Evolutionary conservation across 1,140 invertebrate genomes (phyloP).

Genomic region (Wasmannia auropunctata): DNA sequence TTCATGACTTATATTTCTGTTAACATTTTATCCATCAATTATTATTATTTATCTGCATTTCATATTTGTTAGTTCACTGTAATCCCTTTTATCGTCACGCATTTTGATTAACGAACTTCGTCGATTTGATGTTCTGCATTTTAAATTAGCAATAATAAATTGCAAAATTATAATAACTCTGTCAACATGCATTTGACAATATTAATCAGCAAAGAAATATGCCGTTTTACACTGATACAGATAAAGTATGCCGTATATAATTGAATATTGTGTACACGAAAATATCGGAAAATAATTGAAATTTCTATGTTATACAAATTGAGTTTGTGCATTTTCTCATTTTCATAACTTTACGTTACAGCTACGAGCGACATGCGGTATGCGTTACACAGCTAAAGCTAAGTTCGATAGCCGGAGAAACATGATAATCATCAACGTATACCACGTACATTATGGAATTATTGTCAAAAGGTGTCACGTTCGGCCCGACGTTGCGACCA

Average conservation of each 20-base stretch:
- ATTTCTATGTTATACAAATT: conserved; percentile 22
- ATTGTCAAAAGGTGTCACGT: conserved; percentile 16
- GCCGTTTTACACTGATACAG: not conserved
- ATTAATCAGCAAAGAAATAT: not conserved
- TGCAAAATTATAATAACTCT: conserved; percentile 13
- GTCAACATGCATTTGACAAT: conserved; percentile 19
- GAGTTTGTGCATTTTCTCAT: conserved; percentile 33
- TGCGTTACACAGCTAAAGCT: not conserved
- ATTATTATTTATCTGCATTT: conserved; percentile 1
- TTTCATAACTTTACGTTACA: not conserved
- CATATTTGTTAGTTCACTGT: not conserved
- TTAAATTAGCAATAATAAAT: conserved; percentile 1
- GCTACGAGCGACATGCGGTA: not conserved
- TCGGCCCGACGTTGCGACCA: not conserved
- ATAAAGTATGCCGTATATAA: not conserved
- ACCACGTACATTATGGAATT: conserved; percentile 15
- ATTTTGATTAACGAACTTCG: conserved; percentile 8
- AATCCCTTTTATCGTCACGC: not conserved
- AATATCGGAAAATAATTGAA: not conserved
- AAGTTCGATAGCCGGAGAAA: conserved; percentile 48
- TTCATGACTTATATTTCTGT: not conserved
- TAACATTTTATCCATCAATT: not conserved
- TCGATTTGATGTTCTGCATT: not conserved
- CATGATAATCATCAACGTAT: conserved; percentile 27
- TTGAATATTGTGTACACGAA: not conserved